Evolutionary conservation across 2,797 vertebrate genomes (phyloP).

Genomic region (Setipinna tenuifilis): DNA sequence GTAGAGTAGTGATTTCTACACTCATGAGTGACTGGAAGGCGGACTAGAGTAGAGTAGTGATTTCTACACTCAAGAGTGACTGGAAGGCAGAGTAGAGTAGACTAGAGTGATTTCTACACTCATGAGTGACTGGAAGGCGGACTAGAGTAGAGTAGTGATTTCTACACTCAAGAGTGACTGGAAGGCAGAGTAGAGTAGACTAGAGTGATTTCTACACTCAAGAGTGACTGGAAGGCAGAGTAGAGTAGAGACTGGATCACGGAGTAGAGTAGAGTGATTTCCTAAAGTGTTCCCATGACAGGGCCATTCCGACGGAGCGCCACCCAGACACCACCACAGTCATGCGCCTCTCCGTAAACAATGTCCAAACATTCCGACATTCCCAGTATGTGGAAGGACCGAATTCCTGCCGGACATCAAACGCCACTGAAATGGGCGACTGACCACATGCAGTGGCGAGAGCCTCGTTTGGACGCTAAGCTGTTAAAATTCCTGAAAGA

Average conservation of each 20-base stretch:
- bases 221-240: not conserved
- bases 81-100: not conserved
- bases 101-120: not conserved
- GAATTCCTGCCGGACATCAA: not conserved
- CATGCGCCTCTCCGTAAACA: constrained; percentile 2
- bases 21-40: not conserved
- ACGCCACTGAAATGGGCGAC: not conserved
- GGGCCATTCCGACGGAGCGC: not conserved
- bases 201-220: not conserved
- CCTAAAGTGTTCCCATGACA: not conserved
- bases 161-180: not conserved
- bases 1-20: not conserved
- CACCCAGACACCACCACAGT: not conserved
- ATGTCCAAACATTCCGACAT: not conserved
- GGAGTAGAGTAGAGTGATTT: no score
- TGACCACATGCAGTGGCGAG: not conserved
- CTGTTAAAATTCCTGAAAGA: not conserved
- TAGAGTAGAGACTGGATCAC: not conserved
- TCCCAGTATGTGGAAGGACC: not conserved
- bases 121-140: not conserved
- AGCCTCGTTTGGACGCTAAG: not conserved
- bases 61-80: not conserved
- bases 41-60: no score
- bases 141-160: no score
- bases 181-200: not conserved